Conservation (phyloP, 1,140 invertebrate genomes). For the Sarcophaga peregrina region DNA sequence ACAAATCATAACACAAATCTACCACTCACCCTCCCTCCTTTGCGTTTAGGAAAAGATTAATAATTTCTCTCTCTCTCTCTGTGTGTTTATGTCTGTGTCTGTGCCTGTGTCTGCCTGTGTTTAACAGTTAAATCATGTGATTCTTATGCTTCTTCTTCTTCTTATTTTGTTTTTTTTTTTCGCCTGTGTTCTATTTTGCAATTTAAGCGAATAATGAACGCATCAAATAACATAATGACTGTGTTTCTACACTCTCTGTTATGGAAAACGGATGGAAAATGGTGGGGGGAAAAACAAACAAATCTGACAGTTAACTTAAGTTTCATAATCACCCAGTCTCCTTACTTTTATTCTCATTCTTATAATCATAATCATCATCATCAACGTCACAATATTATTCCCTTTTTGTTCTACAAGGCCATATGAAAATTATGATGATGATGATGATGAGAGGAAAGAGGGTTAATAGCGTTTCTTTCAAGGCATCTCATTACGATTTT, state of each 20-base stretch:
- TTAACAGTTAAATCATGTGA: constrained; percentile 24
- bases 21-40: too few species aligned
- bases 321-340: not conserved
- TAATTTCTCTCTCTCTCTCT: constrained; percentile 14
- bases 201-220: constrained; percentile 67
- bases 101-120: constrained; percentile 36
- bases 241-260: constrained; percentile 41
- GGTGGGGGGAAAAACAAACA: constrained; percentile 1
- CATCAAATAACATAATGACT: constrained; percentile 61
- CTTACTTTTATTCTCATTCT: too few species aligned
- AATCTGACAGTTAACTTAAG: constrained; percentile 27
- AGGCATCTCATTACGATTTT: too few species aligned
- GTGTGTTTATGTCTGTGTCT: constrained; percentile 41
- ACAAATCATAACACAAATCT: too few species aligned
- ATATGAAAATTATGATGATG: not conserved
- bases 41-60: not conserved
- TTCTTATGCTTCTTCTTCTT: too few species aligned
- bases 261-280: not conserved
- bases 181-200: constrained; percentile 45
- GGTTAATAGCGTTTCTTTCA: too few species aligned
- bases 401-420: too few species aligned
- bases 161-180: constrained; percentile 45
- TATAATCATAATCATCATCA: too few species aligned
- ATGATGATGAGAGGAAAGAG: too few species aligned
- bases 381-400: too few species aligned